Evolutionary conservation across 2,888 invertebrate genomes (phyloP).

Genomic region (Trissolcus japonicus): DNA sequence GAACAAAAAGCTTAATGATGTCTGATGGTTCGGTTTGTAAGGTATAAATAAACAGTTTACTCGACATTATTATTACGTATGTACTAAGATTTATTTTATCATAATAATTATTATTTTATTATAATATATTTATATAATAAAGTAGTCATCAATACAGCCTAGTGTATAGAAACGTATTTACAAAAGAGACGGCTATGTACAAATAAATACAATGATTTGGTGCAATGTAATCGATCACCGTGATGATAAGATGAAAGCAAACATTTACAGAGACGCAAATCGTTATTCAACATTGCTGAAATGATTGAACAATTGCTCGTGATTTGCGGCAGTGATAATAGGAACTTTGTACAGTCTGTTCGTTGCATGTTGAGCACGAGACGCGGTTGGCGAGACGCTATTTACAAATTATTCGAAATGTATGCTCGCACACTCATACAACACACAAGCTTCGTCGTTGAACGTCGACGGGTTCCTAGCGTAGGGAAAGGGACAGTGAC

Average conservation of each 20-base stretch:
- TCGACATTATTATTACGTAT: background rate
- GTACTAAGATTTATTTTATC: constrained; percentile 1
- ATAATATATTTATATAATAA: constrained; percentile 39
- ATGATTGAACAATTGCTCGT: constrained; percentile 29
- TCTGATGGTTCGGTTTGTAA: too few species aligned
- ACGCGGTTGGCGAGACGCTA: constrained; percentile 52
- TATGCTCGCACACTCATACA: constrained; percentile 30
- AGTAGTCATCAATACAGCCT: constrained; percentile 39
- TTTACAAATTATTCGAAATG: constrained; percentile 43
- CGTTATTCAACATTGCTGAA: constrained; percentile 18
- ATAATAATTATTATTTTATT: constrained; percentile 8
- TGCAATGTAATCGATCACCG: constrained; percentile 51
- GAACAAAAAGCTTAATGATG: too few species aligned
- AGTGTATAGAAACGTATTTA: constrained; percentile 52
- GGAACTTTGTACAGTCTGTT: constrained; percentile 76
- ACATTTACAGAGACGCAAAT: constrained; percentile 30
- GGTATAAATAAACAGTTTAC: too few species aligned
- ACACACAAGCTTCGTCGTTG: constrained; percentile 17
- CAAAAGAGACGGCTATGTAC: constrained; percentile 62
- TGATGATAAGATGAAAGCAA: constrained; percentile 42
- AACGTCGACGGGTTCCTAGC: constrained; percentile 25
- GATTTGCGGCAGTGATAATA: constrained; percentile 62
- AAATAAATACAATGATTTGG: constrained; percentile 72
- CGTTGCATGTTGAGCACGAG: constrained; percentile 69
- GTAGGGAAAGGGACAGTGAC: constrained; percentile 23